Evolutionary conservation across 2,888 invertebrate species (phyloP).

Genomic region (Reticulitermes lucifugus): DNA sequence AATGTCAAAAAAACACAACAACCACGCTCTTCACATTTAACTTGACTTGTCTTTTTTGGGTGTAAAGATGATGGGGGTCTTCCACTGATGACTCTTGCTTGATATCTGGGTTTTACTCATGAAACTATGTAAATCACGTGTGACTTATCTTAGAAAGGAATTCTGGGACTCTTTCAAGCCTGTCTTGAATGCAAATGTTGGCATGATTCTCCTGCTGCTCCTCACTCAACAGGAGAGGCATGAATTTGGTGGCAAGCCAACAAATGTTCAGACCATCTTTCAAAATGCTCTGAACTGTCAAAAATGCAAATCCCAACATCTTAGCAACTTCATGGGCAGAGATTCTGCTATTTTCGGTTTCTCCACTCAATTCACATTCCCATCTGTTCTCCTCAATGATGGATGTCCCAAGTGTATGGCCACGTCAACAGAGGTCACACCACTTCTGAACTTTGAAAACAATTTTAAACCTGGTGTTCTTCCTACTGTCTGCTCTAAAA

Average conservation of each 20-base stretch:
- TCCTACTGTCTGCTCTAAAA: too few relatives aligned
- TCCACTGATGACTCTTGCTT: conserved; percentile 4
- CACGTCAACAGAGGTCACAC: too few relatives aligned
- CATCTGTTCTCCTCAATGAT: too few relatives aligned
- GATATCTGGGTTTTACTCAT: neutral
- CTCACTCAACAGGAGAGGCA: neutral
- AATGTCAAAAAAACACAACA: too few relatives aligned
- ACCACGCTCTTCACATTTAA: too few relatives aligned
- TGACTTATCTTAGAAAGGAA: conserved; percentile 21
- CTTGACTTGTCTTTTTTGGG: neutral
- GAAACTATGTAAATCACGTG: neutral
- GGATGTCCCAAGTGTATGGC: too few relatives aligned
- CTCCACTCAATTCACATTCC: too few relatives aligned
- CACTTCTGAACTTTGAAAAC: too few relatives aligned
- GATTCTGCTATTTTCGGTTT: too few relatives aligned
- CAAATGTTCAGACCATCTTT: neutral
- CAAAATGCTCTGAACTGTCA: neutral
- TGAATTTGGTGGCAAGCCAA: conserved; percentile 21
- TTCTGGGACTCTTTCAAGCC: neutral
- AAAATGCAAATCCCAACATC: conserved; percentile 19
- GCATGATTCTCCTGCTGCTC: conserved; percentile 21
- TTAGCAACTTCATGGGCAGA: neutral
- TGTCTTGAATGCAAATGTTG: neutral
- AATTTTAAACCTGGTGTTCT: too few relatives aligned
- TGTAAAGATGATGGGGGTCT: neutral